Percentiles rank a stretch among this genome's conserved stretches.
Evolutionary conservation across 2,113 vertebrate genomes (phyloP).

Genomic region (Penelope pileata): DNA sequence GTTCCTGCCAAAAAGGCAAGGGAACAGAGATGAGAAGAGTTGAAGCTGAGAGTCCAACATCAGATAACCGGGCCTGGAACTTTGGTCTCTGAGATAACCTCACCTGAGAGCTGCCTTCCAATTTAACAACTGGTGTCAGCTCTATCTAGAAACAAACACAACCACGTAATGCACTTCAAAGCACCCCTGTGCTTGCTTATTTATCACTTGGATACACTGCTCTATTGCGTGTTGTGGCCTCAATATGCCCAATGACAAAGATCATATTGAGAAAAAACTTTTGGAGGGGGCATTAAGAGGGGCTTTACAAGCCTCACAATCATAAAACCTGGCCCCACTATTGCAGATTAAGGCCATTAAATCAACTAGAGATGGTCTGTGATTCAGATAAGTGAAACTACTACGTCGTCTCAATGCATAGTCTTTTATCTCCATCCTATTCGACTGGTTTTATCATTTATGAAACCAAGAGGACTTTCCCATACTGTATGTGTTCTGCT

Average conservation of each 20-base stretch:
- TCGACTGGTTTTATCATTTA: background rate
- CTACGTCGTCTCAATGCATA: rapidly evolving
- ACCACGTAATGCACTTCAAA: rapidly evolving
- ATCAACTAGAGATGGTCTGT: background rate
- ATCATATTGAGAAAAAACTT: background rate
- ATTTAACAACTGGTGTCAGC: background rate
- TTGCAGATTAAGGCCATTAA: background rate
- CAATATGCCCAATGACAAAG: background rate
- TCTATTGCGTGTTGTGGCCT: background rate
- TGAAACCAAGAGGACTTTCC: background rate
- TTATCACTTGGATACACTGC: background rate
- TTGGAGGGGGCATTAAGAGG: background rate
- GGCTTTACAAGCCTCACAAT: background rate
- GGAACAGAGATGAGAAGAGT: background rate
- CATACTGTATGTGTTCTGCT: background rate
- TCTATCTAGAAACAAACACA: background rate
- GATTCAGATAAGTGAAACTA: background rate
- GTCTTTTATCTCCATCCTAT: background rate
- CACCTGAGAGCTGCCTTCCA: background rate
- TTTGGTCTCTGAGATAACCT: background rate
- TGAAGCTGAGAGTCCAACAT: background rate
- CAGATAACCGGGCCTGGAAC: background rate
- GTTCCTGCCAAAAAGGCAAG: background rate
- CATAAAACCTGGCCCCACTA: background rate
- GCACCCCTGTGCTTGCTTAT: background rate